These are phyloP conservation scores for Acropternis orthonyx DNA, from an alignment of 2,797 vertebrate species.

Conservation along the genomic window DNA sequence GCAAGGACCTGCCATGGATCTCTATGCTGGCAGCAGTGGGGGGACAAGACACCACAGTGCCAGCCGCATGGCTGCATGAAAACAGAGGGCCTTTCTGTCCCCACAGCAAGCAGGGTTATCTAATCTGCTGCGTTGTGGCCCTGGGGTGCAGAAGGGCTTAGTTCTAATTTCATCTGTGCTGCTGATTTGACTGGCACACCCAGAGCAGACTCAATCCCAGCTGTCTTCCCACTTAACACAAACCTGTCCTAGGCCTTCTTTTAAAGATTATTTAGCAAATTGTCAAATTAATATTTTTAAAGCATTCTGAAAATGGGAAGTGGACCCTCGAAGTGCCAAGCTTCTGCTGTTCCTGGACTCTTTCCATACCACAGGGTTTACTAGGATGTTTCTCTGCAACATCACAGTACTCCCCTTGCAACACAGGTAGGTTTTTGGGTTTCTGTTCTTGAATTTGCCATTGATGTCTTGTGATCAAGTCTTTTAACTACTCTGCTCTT, in stretches of 20 bases:
- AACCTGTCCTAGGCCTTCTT: not conserved
- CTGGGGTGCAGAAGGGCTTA: not conserved
- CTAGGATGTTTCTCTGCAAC: not conserved
- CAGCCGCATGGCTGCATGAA: not conserved
- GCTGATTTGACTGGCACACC: not conserved
- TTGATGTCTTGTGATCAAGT: not conserved
- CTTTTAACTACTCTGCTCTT: not conserved
- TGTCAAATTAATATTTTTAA: not conserved
- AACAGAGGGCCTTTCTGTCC: not conserved
- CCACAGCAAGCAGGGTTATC: not conserved
- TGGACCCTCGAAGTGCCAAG: not conserved
- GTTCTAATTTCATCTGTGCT: not conserved
- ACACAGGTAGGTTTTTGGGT: not conserved
- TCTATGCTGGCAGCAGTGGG: fast-evolving
- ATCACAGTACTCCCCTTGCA: not conserved
- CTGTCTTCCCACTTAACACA: not conserved
- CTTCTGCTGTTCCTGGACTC: not conserved
- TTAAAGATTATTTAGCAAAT: not conserved
- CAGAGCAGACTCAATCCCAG: not conserved
- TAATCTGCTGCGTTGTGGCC: not conserved
- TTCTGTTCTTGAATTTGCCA: not conserved
- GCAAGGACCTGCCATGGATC: fast-evolving
- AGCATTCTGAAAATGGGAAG: not conserved
- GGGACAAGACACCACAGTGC: not conserved
- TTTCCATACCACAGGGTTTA: not conserved